phyloP scores from a whole-genome alignment of 2,888 invertebrate genomes.

The Rhogogaster chlorosoma region DNA sequence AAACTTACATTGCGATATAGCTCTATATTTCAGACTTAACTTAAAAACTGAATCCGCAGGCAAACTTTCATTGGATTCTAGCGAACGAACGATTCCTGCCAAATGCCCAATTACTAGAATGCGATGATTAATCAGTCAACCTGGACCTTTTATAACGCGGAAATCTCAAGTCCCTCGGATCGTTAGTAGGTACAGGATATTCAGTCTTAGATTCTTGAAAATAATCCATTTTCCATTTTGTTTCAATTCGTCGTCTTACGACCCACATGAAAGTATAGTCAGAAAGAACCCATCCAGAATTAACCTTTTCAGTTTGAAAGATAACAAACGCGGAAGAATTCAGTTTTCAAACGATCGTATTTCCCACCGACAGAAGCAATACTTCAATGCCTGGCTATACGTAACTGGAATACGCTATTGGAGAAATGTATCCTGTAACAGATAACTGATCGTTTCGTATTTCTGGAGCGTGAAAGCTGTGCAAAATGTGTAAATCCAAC shows the following conservation, averaged over 20 bases:
- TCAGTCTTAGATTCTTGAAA: too few species aligned
- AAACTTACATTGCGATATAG: too few species aligned
- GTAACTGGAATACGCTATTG: not conserved
- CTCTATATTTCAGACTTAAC: too few species aligned
- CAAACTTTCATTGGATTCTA: too few species aligned
- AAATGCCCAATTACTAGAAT: too few species aligned
- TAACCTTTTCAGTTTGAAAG: not conserved
- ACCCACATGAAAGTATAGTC: not conserved
- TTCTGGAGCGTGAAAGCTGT: not conserved
- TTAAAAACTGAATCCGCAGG: too few species aligned
- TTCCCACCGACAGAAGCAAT: not conserved
- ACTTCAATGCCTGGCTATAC: not conserved
- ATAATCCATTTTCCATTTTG: not conserved
- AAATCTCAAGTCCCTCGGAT: too few species aligned
- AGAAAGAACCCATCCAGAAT: not conserved
- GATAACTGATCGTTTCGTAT: slow-evolving; percentile 20
- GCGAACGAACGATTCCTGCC: too few species aligned
- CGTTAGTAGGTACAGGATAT: too few species aligned
- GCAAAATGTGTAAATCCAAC: not conserved
- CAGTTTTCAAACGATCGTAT: not conserved
- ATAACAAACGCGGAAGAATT: not conserved
- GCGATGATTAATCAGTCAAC: too few species aligned
- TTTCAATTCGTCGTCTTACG: too few species aligned
- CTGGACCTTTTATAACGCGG: too few species aligned
- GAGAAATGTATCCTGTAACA: not conserved